Evolutionary conservation across 1,140 invertebrate genomes (phyloP), one percentile per base, ranked within the genome.

Genomic region (Drosophila kurseongensis): DNA sequence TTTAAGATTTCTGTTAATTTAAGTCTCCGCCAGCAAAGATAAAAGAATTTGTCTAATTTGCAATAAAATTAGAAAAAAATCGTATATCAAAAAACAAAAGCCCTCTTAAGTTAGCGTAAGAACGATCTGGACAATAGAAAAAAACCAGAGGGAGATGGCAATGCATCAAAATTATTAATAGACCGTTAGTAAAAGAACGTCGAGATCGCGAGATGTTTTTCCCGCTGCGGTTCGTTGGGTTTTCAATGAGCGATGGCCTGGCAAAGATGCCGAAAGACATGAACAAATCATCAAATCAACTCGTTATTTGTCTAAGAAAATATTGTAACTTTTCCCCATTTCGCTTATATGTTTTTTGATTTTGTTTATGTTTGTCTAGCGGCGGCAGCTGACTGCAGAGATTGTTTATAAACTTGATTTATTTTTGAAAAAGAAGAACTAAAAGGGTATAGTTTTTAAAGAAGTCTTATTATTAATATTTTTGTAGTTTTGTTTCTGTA

Each of bases 231-330:
- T 36, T 71, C 68, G 68, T 13, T 71, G 6, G 52, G 8, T 50
- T 57, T 44, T 42, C 67, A 71, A 71, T 71, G 67, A 71, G 65
- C 65, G 65, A 71, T 71, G 67, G 50, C 38, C 67, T 13, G 50
- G 48, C 36, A 57, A 56, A 71, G 63, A 56, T 56, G 68, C 68
- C 68, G 66, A 58, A 71, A 71, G 68, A 71, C 68, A 71, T 71
- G 68, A 71, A 71, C 68, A 71, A 71, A 71, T 71, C 68, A 71
- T 71, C 68, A 71, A 71, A 71, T 71, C 67, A 71, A 71, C 65
- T 40, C 42, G 65, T 41, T 35, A 71, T 71, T 71, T 71, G 69
- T 71, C 69, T 71, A 69, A 16, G 40, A 69, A 52, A 69, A 71
- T 47, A 71, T 71, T 69, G 52, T 57, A 69, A 71, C 45, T 57